Conservation (phyloP, 2,113 vertebrate species). For the Cinclus cinclus region DNA sequence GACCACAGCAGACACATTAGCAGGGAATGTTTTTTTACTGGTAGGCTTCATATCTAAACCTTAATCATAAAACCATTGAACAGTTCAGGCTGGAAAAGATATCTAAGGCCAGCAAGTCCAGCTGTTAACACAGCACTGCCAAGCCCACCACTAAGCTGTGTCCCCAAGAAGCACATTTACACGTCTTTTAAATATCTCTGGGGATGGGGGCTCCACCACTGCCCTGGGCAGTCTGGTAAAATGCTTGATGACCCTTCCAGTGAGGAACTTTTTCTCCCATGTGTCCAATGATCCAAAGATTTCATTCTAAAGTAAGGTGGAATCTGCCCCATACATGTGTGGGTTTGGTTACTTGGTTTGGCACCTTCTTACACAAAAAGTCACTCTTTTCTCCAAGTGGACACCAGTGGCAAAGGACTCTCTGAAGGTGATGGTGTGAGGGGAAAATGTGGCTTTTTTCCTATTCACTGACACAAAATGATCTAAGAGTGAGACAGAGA, state of each 20-base stretch:
- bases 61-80: not conserved
- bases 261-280: not conserved
- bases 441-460: fast-evolving
- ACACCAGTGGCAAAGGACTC: not conserved
- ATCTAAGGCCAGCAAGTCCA: not conserved
- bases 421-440: not conserved
- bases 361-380: not conserved
- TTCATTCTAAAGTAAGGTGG: not conserved
- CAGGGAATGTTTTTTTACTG: not conserved
- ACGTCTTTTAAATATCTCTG: fast-evolving
- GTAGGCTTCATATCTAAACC: not conserved
- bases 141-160: not conserved
- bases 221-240: too few species aligned
- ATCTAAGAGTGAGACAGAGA: not conserved
- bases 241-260: not conserved
- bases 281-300: not conserved
- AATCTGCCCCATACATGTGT: fast-evolving
- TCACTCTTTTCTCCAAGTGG: not conserved
- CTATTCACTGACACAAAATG: not conserved
- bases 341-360: not conserved
- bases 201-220: not conserved
- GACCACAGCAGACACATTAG: not conserved
- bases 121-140: not conserved
- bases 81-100: not conserved
- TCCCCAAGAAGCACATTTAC: not conserved